A percentile compares a stretch with the other conserved stretches of the same genome.
Conservation (phyloP, 2,113 vertebrate genomes). For the Ctenodactylus gundi region DNA sequence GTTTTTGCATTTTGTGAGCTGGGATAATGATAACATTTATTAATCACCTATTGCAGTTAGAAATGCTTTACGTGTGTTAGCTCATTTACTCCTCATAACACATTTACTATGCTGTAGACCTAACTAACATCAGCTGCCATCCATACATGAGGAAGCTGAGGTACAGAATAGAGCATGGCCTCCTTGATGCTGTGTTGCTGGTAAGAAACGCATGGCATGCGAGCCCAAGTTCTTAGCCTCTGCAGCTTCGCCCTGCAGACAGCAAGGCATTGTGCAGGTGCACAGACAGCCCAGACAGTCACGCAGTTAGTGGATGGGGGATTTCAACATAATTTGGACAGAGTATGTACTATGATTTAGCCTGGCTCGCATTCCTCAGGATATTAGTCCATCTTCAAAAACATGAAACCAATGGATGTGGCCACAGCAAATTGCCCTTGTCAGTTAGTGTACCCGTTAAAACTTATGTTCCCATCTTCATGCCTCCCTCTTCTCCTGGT, state of each 20-base stretch:
- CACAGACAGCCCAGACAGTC: background rate
- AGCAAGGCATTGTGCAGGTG: background rate
- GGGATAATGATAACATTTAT: background rate
- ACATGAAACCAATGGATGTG: background rate
- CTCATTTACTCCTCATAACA: background rate
- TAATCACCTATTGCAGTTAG: background rate
- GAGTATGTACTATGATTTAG: background rate
- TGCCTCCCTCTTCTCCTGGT: no score
- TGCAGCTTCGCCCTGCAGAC: background rate
- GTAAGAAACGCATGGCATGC: background rate
- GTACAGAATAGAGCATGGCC: background rate
- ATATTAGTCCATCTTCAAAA: background rate
- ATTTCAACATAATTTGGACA: background rate
- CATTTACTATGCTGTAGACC: background rate
- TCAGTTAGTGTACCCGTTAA: background rate
- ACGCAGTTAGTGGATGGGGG: background rate
- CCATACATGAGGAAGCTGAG: background rate
- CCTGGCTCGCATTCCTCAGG: background rate
- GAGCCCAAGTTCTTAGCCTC: background rate
- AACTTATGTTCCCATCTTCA: background rate
- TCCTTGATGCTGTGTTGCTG: background rate
- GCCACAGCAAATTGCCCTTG: background rate
- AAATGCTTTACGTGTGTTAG: background rate
- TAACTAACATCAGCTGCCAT: background rate
- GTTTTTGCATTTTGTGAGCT: background rate